These are phyloP conservation scores for Euura lappo DNA, from an alignment of 1,140 invertebrate genomes.

Conservation along the genomic window DNA sequence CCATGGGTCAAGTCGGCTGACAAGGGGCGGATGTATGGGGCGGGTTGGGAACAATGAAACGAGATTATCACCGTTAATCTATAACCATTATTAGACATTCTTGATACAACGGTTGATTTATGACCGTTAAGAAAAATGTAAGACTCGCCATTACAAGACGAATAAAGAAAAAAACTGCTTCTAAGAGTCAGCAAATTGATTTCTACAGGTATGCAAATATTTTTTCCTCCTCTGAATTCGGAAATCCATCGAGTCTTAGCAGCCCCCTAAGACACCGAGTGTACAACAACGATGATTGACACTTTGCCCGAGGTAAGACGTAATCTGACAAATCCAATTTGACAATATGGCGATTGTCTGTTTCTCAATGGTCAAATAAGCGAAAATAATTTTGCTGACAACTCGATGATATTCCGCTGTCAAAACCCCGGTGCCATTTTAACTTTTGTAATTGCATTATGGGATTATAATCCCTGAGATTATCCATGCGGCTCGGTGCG, in stretches of 20 bases:
- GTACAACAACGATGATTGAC: background rate
- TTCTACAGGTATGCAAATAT: no score
- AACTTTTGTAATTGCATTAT: background rate
- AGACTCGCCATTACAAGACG: no score
- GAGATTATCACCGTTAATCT: background rate
- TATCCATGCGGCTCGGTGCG: no score
- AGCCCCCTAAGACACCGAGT: no score
- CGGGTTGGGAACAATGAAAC: background rate
- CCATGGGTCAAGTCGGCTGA: no score
- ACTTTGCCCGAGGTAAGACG: background rate
- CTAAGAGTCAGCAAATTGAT: no score
- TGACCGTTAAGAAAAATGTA: background rate
- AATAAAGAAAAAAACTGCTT: no score
- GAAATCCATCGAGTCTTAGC: no score
- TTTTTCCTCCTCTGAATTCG: no score
- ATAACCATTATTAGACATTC: background rate
- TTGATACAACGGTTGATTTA: background rate
- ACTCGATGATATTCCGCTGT: background rate
- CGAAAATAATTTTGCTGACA: background rate
- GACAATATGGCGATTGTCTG: background rate
- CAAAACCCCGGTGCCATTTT: background rate
- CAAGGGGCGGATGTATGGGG: background rate
- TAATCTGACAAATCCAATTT: slow-evolving; percentile 7
- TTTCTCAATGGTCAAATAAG: background rate
- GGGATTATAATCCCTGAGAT: no score